A percentile compares a stretch with the other conserved stretches of the same genome.
Conservation (phyloP, 2,113 vertebrate species). For the Ivindomyrus marchei region DNA sequence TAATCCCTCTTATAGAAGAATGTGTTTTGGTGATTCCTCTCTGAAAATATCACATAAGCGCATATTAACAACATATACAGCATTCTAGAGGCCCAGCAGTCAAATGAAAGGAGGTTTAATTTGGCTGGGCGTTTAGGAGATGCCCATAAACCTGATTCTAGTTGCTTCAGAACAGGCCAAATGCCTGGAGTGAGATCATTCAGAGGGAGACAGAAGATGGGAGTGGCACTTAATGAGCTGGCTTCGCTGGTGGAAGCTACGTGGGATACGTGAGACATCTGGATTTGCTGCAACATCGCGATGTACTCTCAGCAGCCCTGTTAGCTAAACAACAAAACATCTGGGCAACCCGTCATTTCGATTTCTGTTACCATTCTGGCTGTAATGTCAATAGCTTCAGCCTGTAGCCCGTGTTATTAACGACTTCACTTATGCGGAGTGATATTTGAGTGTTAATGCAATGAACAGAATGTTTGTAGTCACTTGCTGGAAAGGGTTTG, state of each 20-base stretch:
- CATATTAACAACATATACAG: too few relatives aligned
- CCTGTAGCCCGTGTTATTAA: background rate
- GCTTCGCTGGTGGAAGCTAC: background rate
- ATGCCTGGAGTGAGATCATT: background rate
- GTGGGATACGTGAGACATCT: background rate
- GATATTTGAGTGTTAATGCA: background rate
- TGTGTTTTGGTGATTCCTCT: background rate
- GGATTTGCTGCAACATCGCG: background rate
- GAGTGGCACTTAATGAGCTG: background rate
- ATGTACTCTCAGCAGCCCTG: background rate
- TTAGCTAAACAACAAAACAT: background rate
- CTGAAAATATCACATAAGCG: background rate
- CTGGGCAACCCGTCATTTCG: background rate
- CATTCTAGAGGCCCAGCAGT: background rate
- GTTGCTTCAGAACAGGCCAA: background rate
- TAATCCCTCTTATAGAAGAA: background rate
- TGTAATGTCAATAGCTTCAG: background rate
- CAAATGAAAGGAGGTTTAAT: background rate
- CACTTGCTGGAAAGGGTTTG: background rate
- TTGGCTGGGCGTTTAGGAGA: background rate
- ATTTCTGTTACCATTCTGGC: background rate
- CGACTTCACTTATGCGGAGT: background rate
- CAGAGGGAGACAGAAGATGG: background rate
- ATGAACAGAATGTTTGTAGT: background rate
- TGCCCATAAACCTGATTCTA: background rate